Base-by-base conservation (phyloP, 2,797 vertebrate genomes). In the Sarcophilus harrisii region DNA sequence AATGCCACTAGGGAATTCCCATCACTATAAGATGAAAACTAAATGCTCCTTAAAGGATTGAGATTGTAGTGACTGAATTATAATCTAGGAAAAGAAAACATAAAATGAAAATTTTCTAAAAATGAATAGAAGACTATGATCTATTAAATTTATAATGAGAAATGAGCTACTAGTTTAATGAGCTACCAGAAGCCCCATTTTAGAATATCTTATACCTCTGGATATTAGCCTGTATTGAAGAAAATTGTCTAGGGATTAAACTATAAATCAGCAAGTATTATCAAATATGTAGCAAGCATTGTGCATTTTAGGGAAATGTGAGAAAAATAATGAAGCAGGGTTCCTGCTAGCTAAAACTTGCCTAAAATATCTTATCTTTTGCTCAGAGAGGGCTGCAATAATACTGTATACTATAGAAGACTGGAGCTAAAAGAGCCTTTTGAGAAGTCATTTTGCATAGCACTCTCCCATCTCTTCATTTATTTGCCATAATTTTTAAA, bases 61-160 rank as follows among this genome's bases (percentile, higher is more conserved):
- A 73, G 58, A 90, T 52, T 27, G 32, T 93, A 57, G 92, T 87
- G 49, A 93, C 8, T 29, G 27, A 62, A 57, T 66, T 66, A 59
- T 95, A 89, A 52, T 94, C 92, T 59, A 90, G 29, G 58, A 49
- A 49, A 45, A 18, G 10, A 45, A 62, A 92, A 52, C 6, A 49
- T 52, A 45, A 58, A 90, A 58, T 96, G 27, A 92, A 93, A 91
- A 66, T 93, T 90, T 52, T 93, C 28, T 38, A 92, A 94, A 97
- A 92, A 54, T 66, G 81, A 95, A 96, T 92, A 57, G 62, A 87
- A 62, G 24, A 94, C 57, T 90, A 89, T 24, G 24, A 60, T 87
- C 38, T 87, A 87, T 49, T 87, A 87, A 45, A 87, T 87, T 87
- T 49, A 87, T 49, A 87, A 45, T 87, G 38, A 87, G 73, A 91